These are phyloP conservation scores for Hirtodrosophila alboralis DNA, from an alignment of 2,888 invertebrate genomes.

Conservation along the genomic window DNA sequence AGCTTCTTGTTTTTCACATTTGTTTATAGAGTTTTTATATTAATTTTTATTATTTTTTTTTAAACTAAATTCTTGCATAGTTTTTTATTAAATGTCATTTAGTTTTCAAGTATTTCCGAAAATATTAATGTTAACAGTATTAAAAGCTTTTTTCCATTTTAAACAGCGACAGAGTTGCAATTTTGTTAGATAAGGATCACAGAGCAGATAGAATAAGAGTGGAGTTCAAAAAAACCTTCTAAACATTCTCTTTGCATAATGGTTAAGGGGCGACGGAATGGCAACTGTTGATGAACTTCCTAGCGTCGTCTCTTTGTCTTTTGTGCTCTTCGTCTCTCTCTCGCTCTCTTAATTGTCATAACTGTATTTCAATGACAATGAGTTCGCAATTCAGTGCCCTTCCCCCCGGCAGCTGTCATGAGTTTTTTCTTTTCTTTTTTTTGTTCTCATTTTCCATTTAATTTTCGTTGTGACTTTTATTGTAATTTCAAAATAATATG, in stretches of 20 bases:
- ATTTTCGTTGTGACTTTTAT: conserved; percentile 6
- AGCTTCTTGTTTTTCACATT: conserved; percentile 28
- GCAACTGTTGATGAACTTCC: conserved; percentile 37
- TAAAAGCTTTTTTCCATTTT: no score
- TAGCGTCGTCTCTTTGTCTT: conserved; percentile 17
- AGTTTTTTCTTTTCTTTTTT: conserved; percentile 23
- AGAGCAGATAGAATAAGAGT: no score
- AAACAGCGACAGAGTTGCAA: no score
- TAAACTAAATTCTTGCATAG: neutral
- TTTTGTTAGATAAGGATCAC: no score
- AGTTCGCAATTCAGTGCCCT: conserved; percentile 64
- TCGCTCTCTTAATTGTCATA: conserved; percentile 41
- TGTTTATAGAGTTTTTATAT: conserved; percentile 6
- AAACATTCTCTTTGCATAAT: no score
- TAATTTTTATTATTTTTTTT: no score
- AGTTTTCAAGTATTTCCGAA: no score
- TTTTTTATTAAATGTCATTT: conserved; percentile 19
- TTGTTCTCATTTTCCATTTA: conserved; percentile 20
- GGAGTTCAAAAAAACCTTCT: no score
- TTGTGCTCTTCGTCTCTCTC: no score
- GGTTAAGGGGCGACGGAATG: conserved; percentile 44
- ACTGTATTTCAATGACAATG: conserved; percentile 77
- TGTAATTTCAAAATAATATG: conserved; percentile 14
- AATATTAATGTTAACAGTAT: no score
- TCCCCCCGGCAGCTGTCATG: conserved; percentile 35